Evolutionary conservation across 2,888 invertebrate species (phyloP).

Genomic region (Idaea dimidiata): DNA sequence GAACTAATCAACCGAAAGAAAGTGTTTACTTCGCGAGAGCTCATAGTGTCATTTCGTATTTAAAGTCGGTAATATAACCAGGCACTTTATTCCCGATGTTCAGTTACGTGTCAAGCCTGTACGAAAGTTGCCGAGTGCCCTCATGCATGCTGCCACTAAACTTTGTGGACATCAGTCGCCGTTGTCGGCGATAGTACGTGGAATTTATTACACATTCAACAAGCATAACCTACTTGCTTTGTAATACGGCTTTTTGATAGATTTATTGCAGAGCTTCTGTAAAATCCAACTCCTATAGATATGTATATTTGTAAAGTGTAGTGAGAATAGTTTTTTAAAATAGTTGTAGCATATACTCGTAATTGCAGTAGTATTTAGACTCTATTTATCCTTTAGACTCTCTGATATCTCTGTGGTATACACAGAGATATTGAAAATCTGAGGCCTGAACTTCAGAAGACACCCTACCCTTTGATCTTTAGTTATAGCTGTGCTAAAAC

Average conservation of each 20-base stretch:
- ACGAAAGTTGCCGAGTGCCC: conserved; percentile 33
- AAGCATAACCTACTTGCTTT: not conserved
- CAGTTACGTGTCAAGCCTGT: conserved; percentile 29
- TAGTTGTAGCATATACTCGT: no score
- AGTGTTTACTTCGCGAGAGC: not conserved
- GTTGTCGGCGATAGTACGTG: not conserved
- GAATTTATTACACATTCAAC: not conserved
- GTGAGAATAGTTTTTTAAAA: no score
- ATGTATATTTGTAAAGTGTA: no score
- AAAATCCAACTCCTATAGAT: no score
- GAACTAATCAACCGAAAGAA: not conserved
- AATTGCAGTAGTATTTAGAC: no score
- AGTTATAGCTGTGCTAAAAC: no score
- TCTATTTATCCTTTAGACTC: no score
- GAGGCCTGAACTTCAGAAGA: no score
- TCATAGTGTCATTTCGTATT: not conserved
- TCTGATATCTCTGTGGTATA: no score
- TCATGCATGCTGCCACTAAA: conserved; percentile 39
- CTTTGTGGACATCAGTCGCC: conserved; percentile 14
- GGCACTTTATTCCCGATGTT: conserved; percentile 3
- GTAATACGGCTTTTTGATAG: not conserved
- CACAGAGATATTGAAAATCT: no score
- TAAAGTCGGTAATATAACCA: conserved; percentile 6
- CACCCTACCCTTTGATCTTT: no score
- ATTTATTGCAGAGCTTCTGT: not conserved